A percentile compares a stretch with the other conserved stretches of the same genome.
These are phyloP conservation scores for Apogon talboti DNA, from an alignment of 2,797 vertebrate species.

Conservation along the genomic window DNA sequence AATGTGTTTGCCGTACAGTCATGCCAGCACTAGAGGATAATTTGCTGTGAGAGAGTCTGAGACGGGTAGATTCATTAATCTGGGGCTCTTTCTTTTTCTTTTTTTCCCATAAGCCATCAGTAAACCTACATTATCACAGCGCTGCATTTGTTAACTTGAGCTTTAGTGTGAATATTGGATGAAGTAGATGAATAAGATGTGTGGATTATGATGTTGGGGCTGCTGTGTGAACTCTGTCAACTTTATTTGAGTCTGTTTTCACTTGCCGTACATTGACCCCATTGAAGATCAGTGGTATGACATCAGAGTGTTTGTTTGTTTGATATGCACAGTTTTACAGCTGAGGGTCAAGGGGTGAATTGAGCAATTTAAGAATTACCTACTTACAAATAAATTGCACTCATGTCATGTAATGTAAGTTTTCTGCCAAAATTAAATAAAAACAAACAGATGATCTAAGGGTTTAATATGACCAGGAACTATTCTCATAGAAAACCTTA, in stretches of 20 bases:
- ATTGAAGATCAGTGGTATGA: background rate
- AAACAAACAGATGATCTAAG: too few relatives aligned
- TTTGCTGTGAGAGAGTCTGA: slow-evolving; percentile 9
- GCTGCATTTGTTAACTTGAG: background rate
- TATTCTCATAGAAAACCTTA: too few relatives aligned
- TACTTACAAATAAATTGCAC: too few relatives aligned
- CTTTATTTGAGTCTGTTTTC: background rate
- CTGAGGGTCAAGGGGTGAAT: background rate
- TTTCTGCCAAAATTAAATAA: too few relatives aligned
- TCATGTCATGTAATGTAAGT: too few relatives aligned
- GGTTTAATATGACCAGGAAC: too few relatives aligned
- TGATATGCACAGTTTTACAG: background rate
- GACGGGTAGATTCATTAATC: slow-evolving; percentile 31
- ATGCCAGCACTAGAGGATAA: background rate
- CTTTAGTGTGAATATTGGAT: slow-evolving; percentile 5
- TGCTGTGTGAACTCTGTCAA: background rate
- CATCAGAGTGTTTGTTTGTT: background rate
- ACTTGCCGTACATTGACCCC: background rate
- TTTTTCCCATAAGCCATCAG: slow-evolving; percentile 10
- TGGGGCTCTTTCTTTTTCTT: slow-evolving; percentile 13
- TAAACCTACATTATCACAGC: background rate
- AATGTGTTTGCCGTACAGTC: slow-evolving; percentile 7
- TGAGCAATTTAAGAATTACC: background rate
- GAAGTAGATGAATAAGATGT: background rate
- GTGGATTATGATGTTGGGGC: background rate